Conservation (phyloP, 2,113 vertebrate genomes). For the Oplegnathus fasciatus region DNA sequence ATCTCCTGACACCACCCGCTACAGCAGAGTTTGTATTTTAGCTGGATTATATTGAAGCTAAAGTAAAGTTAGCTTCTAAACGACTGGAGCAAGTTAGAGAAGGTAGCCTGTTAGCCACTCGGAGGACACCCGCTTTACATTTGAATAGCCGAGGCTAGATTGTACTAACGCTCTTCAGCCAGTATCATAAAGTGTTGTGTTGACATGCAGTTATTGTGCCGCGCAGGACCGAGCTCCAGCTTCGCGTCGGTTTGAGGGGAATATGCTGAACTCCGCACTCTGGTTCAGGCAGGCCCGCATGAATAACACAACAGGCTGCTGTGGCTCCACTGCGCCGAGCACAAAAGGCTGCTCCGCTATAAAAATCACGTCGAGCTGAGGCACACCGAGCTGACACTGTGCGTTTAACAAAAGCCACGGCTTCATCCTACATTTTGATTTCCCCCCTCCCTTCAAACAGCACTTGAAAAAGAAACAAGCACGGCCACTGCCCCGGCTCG, state of each 20-base stretch:
- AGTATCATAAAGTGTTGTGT: neutral
- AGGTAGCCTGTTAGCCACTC: neutral
- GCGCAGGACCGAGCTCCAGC: constrained; percentile 14
- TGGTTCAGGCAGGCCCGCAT: constrained; percentile 80
- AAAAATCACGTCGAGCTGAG: constrained; percentile 66
- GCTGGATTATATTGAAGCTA: no score
- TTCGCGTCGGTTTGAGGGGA: constrained; percentile 42
- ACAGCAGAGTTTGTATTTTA: neutral
- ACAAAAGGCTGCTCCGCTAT: constrained; percentile 83
- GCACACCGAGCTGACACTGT: constrained; percentile 10
- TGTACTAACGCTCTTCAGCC: neutral
- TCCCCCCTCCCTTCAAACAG: constrained; percentile 9
- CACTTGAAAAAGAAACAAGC: constrained; percentile 45
- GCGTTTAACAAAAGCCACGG: neutral
- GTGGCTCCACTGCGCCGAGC: constrained; percentile 74
- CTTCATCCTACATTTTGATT: neutral
- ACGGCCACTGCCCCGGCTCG: constrained; percentile 52
- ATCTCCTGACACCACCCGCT: neutral
- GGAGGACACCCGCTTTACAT: neutral
- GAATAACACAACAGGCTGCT: constrained; percentile 86
- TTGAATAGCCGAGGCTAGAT: neutral
- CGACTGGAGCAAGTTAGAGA: neutral
- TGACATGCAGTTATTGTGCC: constrained; percentile 20
- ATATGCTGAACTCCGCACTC: constrained; percentile 82
- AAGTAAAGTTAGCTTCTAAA: constrained; percentile 10